These are phyloP conservation scores for Tachysurus fulvidraco DNA, from an alignment of 2,113 vertebrate species.

Conservation along the genomic window DNA sequence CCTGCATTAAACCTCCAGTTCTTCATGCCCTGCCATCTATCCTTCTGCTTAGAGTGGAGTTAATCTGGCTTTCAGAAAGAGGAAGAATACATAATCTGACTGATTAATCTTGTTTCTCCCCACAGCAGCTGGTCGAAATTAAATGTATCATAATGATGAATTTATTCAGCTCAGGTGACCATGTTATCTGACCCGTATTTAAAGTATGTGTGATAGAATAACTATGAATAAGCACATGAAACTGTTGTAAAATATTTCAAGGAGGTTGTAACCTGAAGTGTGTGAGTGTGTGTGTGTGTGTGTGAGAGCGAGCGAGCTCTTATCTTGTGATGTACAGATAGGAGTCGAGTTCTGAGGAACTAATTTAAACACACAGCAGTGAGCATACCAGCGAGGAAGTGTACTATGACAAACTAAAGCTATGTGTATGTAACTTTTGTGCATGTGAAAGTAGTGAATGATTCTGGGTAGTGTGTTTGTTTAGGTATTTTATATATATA, in stretches of 20 bases:
- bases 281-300: not conserved
- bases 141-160: not conserved
- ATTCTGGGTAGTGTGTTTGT: too few relatives aligned
- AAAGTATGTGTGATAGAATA: not conserved
- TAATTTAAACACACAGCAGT: not conserved
- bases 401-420: too few relatives aligned
- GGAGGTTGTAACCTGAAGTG: not conserved
- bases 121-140: not conserved
- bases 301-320: not conserved
- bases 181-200: not conserved
- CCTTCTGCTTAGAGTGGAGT: not conserved
- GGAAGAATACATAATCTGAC: not conserved
- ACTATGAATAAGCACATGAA: not conserved
- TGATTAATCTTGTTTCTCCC: not conserved
- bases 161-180: not conserved
- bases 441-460: too few relatives aligned
- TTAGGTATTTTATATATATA: too few relatives aligned
- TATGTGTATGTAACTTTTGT: too few relatives aligned
- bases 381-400: not conserved
- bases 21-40: not conserved
- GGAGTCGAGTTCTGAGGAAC: not conserved
- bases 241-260: not conserved
- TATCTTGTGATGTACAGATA: not conserved
- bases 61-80: not conserved
- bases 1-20: not conserved